Base-by-base conservation (phyloP, 1,140 invertebrate species). In the Leptinotarsa lineolata region DNA sequence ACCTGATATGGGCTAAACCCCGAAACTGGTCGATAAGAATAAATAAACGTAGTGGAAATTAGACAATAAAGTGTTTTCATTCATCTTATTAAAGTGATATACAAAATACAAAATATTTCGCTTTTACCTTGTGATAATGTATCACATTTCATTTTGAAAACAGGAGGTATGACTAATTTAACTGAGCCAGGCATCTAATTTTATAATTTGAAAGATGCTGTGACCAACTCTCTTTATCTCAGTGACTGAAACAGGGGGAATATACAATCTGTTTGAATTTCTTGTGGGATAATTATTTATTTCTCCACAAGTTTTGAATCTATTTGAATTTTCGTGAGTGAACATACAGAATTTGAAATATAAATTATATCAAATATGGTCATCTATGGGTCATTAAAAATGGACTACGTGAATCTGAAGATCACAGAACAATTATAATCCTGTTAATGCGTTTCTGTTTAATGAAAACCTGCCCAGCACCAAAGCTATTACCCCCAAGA, bases 391-490 rank as follows among this genome's bases (percentile, higher is more conserved):
- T 6, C 5, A 16, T 59, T 4, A 15, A 59, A 20, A 59, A 16
- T n/a, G 54, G 54, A 59, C 54, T 6, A 59, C 54, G 12, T 59
- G 54, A 59, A 59, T 59, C 54, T n/a, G 54, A 11, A n/a, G 54
- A 20, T 59, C 54, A 4, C 16, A 59, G 54, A 1, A 5, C 54
- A 59, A 59, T n/a, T 59, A 59, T 59, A 20, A 1, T 59, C 20
- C 54, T 59, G 5, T 11, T 59, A 12, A 59, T 59, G 20, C 13
- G 54, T 59, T 59, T 59, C 54, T 59, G 54, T 16, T 12, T 59
- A 1, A 59, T 59, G 54, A 15, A 59, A 5, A 59, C 13, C 1
- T 20, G 16, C 20, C 12, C 54, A 59, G 54, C 6, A 59, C 54
- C 12, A 12, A 8, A 58, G 54, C 54, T 58, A 58, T 58, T 58